Evolutionary conservation across 1,140 invertebrate species (phyloP).

Genomic region (Cylas formicarius): DNA sequence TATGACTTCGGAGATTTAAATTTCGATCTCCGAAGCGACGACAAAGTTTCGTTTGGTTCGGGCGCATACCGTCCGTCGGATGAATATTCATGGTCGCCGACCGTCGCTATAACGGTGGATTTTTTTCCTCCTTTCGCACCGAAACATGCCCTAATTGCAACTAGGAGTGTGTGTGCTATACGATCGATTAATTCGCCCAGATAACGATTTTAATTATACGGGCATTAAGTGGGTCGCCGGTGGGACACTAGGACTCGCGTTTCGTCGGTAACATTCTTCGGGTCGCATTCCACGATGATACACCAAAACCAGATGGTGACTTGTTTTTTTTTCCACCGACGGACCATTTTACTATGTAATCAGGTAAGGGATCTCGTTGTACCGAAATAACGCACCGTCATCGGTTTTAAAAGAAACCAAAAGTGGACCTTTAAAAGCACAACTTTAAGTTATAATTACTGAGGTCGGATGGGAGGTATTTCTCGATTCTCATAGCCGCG

Average conservation of each 20-base stretch:
- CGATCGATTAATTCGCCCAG: constrained; percentile 15
- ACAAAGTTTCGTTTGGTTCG: constrained; percentile 15
- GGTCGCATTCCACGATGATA: constrained; percentile 33
- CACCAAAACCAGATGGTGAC: constrained; percentile 32
- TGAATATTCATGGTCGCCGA: constrained; percentile 15
- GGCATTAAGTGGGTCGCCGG: constrained; percentile 4
- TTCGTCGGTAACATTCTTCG: constrained; percentile 17
- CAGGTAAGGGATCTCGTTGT: constrained; percentile 32
- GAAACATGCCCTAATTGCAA: constrained; percentile 12
- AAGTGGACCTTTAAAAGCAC: constrained; percentile 28
- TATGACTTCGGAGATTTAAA: constrained; percentile 14
- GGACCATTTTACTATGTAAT: constrained; percentile 31
- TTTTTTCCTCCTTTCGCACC: no score
- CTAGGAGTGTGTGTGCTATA: constrained; percentile 11
- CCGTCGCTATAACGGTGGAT: no score
- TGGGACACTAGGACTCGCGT: constrained; percentile 9
- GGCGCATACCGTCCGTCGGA: no score
- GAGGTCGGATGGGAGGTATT: no score
- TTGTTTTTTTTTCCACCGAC: constrained; percentile 26
- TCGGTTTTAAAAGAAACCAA: constrained; percentile 39
- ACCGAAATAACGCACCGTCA: constrained; percentile 39
- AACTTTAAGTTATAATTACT: constrained; percentile 33
- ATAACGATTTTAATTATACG: constrained; percentile 20
- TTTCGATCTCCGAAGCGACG: constrained; percentile 16
- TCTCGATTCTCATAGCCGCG: no score